phyloP scores from a whole-genome alignment of 2,113 vertebrate species.

The Camelus dromedarius region DNA sequence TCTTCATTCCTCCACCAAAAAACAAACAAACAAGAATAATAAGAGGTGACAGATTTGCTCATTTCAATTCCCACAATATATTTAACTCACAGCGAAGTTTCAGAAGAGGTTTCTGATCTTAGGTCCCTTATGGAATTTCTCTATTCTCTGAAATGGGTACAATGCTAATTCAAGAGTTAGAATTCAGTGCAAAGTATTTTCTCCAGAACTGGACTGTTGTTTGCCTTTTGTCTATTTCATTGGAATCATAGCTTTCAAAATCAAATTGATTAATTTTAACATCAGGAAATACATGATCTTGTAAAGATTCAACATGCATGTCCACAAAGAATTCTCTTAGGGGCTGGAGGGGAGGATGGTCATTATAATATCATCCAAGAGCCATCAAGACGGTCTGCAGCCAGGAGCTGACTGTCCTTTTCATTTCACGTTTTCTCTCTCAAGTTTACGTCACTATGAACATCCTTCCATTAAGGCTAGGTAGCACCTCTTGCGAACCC shows the following conservation, averaged over 20 bases:
- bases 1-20: neutral
- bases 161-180: neutral
- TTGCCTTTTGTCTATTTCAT: neutral
- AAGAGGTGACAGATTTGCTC: neutral
- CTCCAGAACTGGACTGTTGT: neutral
- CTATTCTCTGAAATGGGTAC: neutral
- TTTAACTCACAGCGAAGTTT: neutral
- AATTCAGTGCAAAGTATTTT: neutral
- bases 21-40: neutral
- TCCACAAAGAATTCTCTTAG: neutral
- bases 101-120: neutral
- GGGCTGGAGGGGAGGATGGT: neutral
- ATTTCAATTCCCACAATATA: neutral
- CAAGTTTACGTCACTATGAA: neutral
- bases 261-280: conserved; percentile 36
- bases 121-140: neutral
- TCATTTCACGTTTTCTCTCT: neutral
- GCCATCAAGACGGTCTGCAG: neutral
- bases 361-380: neutral
- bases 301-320: neutral
- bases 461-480: neutral
- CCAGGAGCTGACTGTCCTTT: neutral
- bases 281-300: neutral
- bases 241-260: neutral
- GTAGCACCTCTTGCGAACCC: neutral